Conservation (phyloP, 2,888 invertebrate genomes). For the Crematogaster levior region DNA sequence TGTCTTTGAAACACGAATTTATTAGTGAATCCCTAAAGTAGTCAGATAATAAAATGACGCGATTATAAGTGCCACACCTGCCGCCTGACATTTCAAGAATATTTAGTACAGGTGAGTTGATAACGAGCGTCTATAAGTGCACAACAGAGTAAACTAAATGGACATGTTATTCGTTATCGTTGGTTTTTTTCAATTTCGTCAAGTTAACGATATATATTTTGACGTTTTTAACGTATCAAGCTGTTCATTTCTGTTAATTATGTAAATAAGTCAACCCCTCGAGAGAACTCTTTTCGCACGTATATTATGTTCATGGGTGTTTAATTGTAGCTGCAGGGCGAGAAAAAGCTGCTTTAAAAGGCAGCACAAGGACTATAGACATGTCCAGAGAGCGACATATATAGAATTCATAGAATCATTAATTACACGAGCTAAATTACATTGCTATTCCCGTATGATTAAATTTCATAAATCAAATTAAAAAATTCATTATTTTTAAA, state of each 20-base stretch:
- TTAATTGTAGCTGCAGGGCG: not conserved
- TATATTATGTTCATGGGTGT: not conserved
- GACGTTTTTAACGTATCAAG: not conserved
- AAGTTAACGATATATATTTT: not conserved
- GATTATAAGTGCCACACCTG: conserved; percentile 35
- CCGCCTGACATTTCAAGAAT: conserved; percentile 20
- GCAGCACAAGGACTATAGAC: not conserved
- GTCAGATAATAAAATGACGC: conserved; percentile 15
- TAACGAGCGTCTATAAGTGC: not conserved
- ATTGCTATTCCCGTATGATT: not conserved
- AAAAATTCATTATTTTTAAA: not conserved
- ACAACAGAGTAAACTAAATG: conserved; percentile 8
- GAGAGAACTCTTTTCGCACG: not conserved
- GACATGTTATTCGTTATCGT: not conserved
- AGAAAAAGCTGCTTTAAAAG: conserved; percentile 12
- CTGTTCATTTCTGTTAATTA: conserved; percentile 1
- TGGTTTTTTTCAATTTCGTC: conserved; percentile 13
- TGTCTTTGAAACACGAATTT: conserved; percentile 22
- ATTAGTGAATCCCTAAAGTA: conserved; percentile 34
- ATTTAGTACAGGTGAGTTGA: conserved; percentile 37
- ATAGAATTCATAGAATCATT: not conserved
- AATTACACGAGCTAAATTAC: conserved; percentile 6
- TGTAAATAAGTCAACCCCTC: not conserved
- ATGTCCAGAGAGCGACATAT: not conserved
- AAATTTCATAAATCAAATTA: not conserved